Conservation (phyloP, 2,797 vertebrate genomes). For the Galago senegalensis region DNA sequence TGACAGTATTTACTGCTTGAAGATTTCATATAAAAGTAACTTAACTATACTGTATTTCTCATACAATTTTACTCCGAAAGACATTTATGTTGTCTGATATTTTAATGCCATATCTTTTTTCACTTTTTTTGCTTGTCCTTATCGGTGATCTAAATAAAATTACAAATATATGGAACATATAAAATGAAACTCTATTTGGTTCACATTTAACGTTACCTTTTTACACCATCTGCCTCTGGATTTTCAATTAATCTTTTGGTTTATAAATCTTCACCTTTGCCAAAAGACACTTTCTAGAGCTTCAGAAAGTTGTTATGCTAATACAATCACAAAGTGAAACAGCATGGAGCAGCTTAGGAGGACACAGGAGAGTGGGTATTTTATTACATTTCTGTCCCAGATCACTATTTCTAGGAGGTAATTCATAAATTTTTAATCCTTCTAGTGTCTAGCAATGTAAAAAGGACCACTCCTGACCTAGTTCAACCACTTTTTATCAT, state of each 20-base stretch:
- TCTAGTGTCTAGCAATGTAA: conserved; percentile 89
- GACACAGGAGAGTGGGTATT: conserved; percentile 93
- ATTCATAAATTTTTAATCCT: conserved; percentile 96
- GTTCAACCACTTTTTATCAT: conserved; percentile 87
- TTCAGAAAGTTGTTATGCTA: conserved; percentile 85
- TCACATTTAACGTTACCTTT: conserved; percentile 87
- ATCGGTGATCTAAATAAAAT: conserved; percentile 44
- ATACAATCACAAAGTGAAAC: conserved; percentile 88
- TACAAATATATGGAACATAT: conserved; percentile 13
- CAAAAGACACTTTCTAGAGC: conserved; percentile 66
- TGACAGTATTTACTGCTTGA: conserved; percentile 37
- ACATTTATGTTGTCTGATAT: conserved; percentile 27
- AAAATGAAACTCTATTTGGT: conserved; percentile 26
- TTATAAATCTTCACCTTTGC: conserved; percentile 80
- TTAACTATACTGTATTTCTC: conserved; percentile 62
- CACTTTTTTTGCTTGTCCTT: not conserved
- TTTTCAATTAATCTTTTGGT: conserved; percentile 83
- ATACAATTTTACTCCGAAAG: conserved; percentile 63
- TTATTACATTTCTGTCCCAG: conserved; percentile 94
- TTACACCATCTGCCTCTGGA: conserved; percentile 82
- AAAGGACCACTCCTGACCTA: conserved; percentile 88
- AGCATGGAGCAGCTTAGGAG: conserved; percentile 88
- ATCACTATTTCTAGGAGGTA: conserved; percentile 95
- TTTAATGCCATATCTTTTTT: conserved; percentile 23
- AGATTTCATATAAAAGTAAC: conserved; percentile 70